Evolutionary conservation across 2,797 vertebrate genomes (phyloP).

Genomic region (Brachyalestes nurse): DNA sequence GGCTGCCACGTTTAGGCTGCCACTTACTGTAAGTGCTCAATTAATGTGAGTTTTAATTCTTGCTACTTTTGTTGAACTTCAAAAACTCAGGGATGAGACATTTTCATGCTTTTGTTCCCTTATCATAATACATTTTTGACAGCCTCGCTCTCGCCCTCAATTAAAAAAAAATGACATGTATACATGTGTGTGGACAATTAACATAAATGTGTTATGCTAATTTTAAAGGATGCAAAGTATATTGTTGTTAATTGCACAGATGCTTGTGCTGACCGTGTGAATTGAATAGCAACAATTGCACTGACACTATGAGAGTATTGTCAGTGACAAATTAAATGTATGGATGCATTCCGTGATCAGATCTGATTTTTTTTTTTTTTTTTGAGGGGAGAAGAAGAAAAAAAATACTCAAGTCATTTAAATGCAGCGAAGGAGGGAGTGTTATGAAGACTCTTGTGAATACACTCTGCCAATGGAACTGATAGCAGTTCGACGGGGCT

Average conservation of each 20-base stretch:
- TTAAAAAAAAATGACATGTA: conserved; percentile 2
- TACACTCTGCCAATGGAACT: conserved; percentile 57
- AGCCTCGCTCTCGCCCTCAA: not conserved
- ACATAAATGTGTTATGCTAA: conserved; percentile 5
- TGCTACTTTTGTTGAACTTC: not conserved
- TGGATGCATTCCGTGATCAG: conserved; percentile 23
- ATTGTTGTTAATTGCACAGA: not conserved
- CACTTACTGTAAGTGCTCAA: not conserved
- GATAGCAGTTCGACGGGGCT: conserved; percentile 61
- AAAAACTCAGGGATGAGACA: conserved; percentile 9
- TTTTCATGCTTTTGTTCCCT: conserved; percentile 15
- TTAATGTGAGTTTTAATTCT: not conserved
- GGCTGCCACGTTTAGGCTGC: conserved; percentile 10
- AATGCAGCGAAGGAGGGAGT: conserved; percentile 57
- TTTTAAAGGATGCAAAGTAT: not conserved
- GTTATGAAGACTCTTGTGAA: conserved; percentile 61
- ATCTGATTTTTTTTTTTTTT: conserved; percentile 35
- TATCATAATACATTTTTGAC: not conserved
- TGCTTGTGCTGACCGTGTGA: not conserved
- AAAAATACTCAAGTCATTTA: conserved; percentile 57
- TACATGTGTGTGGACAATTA: not conserved
- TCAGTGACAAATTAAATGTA: not conserved
- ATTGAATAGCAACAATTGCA: not conserved
- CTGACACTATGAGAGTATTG: not conserved
- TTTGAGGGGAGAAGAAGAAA: not conserved